Evolutionary conservation across 2,888 invertebrate species (phyloP).

Genomic region (Saturnia japonica): DNA sequence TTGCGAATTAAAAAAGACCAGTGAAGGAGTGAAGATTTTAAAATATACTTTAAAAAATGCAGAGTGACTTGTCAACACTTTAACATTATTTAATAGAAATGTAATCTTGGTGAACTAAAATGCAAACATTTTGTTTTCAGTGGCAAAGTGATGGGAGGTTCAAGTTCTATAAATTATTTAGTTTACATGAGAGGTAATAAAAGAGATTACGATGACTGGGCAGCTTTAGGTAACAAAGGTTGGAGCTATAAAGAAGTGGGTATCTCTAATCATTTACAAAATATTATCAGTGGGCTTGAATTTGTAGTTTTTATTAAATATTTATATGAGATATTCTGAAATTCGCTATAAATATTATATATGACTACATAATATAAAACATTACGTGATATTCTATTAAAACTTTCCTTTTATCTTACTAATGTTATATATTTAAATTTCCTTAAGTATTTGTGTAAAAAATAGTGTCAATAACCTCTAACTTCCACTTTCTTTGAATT

Average conservation of each 20-base stretch:
- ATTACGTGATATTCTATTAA: no score
- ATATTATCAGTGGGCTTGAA: background rate
- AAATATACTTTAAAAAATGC: background rate
- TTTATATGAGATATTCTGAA: background rate
- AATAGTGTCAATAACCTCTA: no score
- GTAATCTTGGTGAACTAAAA: background rate
- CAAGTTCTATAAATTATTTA: conserved; percentile 85
- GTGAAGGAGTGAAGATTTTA: background rate
- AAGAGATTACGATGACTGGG: conserved; percentile 86
- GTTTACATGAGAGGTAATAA: conserved; percentile 84
- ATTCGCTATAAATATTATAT: background rate
- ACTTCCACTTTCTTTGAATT: no score
- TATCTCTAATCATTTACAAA: conserved; percentile 11
- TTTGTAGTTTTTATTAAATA: background rate
- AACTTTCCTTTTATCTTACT: no score
- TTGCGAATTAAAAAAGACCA: background rate
- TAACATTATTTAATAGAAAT: background rate
- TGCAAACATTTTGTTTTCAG: conserved; percentile 50
- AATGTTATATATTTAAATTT: no score
- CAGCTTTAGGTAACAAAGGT: conserved; percentile 81
- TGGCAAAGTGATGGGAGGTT: conserved; percentile 86
- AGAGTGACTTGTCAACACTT: background rate
- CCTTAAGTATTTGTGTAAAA: no score
- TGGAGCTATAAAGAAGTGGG: conserved; percentile 82
- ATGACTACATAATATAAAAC: background rate